Percentiles rank a stretch among this genome's conserved stretches.
Evolutionary conservation across 2,113 vertebrate species (phyloP).

Genomic region (Megaceryle torquata): DNA sequence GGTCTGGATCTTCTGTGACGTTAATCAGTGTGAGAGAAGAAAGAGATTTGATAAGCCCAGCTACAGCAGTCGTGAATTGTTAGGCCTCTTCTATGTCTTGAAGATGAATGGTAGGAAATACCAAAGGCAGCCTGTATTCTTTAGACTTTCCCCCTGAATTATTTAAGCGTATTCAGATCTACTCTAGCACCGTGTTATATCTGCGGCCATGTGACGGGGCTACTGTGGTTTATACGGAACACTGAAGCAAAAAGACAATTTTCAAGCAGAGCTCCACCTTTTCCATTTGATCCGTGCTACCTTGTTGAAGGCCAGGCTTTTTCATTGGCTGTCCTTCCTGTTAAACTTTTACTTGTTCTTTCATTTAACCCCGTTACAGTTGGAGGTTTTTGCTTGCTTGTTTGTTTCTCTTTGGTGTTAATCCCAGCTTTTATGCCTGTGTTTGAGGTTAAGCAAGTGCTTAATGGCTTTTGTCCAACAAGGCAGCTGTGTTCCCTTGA

Average conservation of each 20-base stretch:
- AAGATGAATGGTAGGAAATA: slow-evolving; percentile 5
- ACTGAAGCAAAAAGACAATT: background rate
- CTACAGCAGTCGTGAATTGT: background rate
- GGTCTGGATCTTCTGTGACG: background rate
- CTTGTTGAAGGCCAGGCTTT: background rate
- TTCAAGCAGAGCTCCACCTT: background rate
- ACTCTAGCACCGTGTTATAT: background rate
- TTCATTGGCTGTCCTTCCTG: background rate
- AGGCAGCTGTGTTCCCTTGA: background rate
- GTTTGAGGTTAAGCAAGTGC: background rate
- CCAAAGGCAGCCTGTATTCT: background rate
- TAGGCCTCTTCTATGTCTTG: background rate
- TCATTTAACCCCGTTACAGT: fast-evolving
- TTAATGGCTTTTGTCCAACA: background rate
- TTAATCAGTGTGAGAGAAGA: background rate
- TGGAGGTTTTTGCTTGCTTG: background rate
- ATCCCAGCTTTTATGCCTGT: background rate
- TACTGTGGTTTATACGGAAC: background rate
- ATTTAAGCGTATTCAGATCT: background rate
- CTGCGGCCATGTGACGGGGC: background rate
- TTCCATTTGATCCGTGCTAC: background rate
- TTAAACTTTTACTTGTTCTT: background rate
- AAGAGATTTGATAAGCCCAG: background rate
- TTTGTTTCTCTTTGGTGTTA: background rate
- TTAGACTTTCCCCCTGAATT: background rate